Evolutionary conservation across 2,797 vertebrate species (phyloP).

Genomic region (Argyrosomus regius): DNA sequence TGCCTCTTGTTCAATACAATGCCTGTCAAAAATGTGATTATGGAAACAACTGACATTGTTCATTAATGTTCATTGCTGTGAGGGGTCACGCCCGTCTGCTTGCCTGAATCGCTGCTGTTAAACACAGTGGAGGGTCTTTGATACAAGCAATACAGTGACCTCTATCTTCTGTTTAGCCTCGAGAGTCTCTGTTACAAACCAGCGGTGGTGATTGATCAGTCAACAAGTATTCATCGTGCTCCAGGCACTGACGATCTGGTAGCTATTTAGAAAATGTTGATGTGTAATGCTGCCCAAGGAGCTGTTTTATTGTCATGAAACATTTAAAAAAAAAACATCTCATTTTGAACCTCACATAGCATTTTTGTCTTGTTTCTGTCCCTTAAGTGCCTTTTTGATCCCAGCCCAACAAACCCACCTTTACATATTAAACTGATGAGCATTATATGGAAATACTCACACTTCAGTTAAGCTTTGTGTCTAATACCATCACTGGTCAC

Average conservation of each 20-base stretch:
- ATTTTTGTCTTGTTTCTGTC: constrained; percentile 20
- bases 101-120: constrained; percentile 47
- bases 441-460: not conserved
- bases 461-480: not conserved
- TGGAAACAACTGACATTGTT: constrained; percentile 48
- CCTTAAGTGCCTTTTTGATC: not conserved
- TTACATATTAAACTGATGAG: not conserved
- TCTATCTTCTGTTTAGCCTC: constrained; percentile 20
- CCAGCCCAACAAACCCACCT: too few species aligned
- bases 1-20: constrained; percentile 60
- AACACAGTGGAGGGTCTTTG: constrained; percentile 36
- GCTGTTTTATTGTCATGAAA: constrained; percentile 43
- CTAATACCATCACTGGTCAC: not conserved
- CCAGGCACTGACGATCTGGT: constrained; percentile 5
- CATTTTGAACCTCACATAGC: constrained; percentile 29
- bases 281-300: constrained; percentile 27
- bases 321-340: constrained; percentile 32
- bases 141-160: constrained; percentile 56
- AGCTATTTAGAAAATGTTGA: constrained; percentile 13
- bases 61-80: constrained; percentile 39
- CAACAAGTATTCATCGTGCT: constrained; percentile 9
- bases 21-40: constrained; percentile 66
- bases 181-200: constrained; percentile 45
- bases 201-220: constrained; percentile 24
- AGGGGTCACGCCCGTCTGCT: constrained; percentile 27